These are phyloP conservation scores for Burhinus oedicnemus DNA, from an alignment of 2,113 vertebrate genomes.

Conservation along the genomic window DNA sequence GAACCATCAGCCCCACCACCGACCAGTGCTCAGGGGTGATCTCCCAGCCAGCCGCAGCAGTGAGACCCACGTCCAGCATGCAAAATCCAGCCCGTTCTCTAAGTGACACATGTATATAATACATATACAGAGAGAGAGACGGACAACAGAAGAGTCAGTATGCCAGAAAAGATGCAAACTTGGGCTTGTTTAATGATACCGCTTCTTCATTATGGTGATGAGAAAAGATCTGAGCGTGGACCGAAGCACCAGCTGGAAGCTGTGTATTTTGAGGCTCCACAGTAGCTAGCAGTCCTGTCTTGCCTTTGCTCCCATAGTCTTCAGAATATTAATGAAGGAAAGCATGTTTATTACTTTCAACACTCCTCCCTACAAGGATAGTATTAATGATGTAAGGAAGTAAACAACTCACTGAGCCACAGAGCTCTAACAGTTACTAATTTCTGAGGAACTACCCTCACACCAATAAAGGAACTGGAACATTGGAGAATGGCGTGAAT, in stretches of 20 bases:
- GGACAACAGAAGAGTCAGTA: neutral
- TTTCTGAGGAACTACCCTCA: constrained; percentile 28
- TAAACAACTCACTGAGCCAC: constrained; percentile 54
- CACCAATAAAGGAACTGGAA: constrained; percentile 11
- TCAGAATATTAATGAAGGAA: constrained; percentile 46
- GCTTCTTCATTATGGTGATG: neutral
- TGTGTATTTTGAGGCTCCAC: neutral
- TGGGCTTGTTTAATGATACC: neutral
- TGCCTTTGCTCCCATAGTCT: neutral
- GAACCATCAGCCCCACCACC: neutral
- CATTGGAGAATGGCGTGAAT: neutral
- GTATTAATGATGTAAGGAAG: constrained; percentile 57
- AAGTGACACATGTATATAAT: neutral
- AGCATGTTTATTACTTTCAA: constrained; percentile 39
- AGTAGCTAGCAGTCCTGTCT: neutral
- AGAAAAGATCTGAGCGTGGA: neutral
- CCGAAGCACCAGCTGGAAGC: neutral
- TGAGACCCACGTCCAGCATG: neutral
- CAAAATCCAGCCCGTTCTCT: neutral
- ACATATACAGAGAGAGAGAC: neutral
- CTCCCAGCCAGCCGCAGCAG: neutral
- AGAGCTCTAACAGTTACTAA: constrained; percentile 54
- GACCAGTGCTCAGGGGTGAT: neutral
- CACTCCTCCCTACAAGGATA: constrained; percentile 22
- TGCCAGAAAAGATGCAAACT: neutral